These are phyloP conservation scores for Orchestes rusci DNA, from an alignment of 2,888 invertebrate species.

Conservation along the genomic window DNA sequence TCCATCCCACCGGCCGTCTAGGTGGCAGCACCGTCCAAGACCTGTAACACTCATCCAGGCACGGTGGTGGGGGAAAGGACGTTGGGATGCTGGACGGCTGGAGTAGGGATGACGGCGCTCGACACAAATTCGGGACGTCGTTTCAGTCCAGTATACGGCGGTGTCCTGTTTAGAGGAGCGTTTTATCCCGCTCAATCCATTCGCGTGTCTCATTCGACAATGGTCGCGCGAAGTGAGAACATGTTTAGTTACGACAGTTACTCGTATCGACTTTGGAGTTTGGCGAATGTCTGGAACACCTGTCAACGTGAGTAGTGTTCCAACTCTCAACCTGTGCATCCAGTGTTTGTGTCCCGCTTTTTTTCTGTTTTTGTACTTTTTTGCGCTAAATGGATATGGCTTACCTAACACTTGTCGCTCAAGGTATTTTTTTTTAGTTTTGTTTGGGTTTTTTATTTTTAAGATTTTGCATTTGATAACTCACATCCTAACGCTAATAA, in stretches of 20 bases:
- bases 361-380: constrained; percentile 18
- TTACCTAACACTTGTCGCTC: constrained; percentile 21
- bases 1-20: constrained; percentile 31
- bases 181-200: constrained; percentile 25
- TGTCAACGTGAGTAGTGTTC: constrained; percentile 61
- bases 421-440: constrained; percentile 16
- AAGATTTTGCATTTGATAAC: constrained; percentile 1
- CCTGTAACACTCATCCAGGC: constrained; percentile 1
- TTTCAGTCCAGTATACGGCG: no score
- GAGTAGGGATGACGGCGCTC: constrained; percentile 22
- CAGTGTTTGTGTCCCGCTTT: constrained; percentile 15
- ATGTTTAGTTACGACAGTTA: constrained; percentile 72
- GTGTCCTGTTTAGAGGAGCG: no score
- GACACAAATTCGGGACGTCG: no score
- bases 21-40: constrained; percentile 26
- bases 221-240: constrained; percentile 73
- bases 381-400: constrained; percentile 27
- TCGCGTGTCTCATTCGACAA: constrained; percentile 55
- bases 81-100: constrained; percentile 2
- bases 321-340: constrained; percentile 9
- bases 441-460: background rate
- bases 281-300: constrained; percentile 70
- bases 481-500: no score
- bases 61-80: constrained; percentile 6
- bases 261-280: constrained; percentile 69